Evolutionary conservation across 2,113 vertebrate genomes (phyloP).

Genomic region (Circaetus cinerascens): DNA sequence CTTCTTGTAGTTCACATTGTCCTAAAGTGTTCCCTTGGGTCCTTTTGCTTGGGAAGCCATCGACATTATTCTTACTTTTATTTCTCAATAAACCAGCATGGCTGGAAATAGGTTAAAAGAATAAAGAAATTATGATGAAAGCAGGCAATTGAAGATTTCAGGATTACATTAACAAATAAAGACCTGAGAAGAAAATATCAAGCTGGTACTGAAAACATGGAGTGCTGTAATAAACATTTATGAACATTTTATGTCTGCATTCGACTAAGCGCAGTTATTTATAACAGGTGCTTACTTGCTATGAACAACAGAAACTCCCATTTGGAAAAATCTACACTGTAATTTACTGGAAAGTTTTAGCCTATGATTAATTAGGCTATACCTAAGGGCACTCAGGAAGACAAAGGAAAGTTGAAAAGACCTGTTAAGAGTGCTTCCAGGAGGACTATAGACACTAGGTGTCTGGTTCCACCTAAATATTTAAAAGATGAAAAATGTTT

Average conservation of each 20-base stretch:
- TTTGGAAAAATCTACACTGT: not conserved
- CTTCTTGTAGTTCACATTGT: conserved; percentile 43
- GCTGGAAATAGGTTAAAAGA: conserved; percentile 53
- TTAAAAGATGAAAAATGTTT: not conserved
- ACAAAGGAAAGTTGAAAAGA: not conserved
- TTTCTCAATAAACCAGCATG: conserved; percentile 30
- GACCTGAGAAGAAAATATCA: not conserved
- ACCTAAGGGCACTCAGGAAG: not conserved
- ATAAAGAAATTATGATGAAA: conserved; percentile 13
- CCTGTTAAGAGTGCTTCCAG: not conserved
- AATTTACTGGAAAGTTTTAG: conserved; percentile 9
- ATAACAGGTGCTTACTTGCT: not conserved
- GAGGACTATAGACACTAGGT: not conserved
- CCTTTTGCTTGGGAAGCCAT: conserved; percentile 52
- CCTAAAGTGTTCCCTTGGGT: conserved; percentile 55
- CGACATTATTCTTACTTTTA: conserved; percentile 54
- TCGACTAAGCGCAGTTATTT: not conserved
- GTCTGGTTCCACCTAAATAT: not conserved
- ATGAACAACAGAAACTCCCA: not conserved
- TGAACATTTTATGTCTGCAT: not conserved
- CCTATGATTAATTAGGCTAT: not conserved
- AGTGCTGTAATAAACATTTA: not conserved
- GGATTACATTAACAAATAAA: not conserved
- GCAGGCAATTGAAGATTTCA: not conserved
- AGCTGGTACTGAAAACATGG: not conserved